Evolutionary conservation across 2,113 vertebrate species (phyloP).

Genomic region (Patagioenas fasciata): DNA sequence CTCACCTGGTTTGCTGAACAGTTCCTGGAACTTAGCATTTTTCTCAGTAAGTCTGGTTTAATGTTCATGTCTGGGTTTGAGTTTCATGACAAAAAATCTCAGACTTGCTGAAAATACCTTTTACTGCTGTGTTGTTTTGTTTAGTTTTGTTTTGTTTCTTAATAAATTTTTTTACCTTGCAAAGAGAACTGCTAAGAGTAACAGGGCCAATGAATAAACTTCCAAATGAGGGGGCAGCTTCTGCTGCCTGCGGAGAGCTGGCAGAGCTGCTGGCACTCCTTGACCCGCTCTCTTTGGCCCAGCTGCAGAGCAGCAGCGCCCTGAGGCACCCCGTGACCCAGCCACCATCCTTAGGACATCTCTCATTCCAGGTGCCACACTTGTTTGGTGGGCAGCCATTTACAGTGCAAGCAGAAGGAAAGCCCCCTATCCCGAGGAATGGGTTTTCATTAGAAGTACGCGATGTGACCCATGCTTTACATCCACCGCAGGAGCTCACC

Average conservation of each 20-base stretch:
- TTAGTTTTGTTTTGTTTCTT: neutral
- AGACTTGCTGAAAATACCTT: neutral
- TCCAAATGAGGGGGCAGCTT: neutral
- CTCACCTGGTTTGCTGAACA: neutral
- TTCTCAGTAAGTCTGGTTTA: neutral
- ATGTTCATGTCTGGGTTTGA: neutral
- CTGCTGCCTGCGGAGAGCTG: neutral
- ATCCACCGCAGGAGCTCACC: rapidly evolving
- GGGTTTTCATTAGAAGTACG: rapidly evolving
- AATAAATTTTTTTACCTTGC: neutral
- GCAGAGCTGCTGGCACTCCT: neutral
- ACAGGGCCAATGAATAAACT: neutral
- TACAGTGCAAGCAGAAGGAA: neutral
- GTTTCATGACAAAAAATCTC: neutral
- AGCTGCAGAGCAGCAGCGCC: neutral
- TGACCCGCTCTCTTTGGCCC: neutral
- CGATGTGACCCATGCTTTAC: neutral
- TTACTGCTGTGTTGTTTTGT: neutral
- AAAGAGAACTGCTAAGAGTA: neutral
- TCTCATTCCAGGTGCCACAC: neutral
- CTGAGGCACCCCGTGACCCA: neutral
- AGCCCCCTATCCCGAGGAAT: neutral
- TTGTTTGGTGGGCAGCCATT: neutral
- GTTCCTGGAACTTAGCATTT: neutral
- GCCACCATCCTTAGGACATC: neutral